These are phyloP conservation scores for Drosophila fulvimacula DNA, from an alignment of 2,888 invertebrate genomes.

Conservation along the genomic window DNA sequence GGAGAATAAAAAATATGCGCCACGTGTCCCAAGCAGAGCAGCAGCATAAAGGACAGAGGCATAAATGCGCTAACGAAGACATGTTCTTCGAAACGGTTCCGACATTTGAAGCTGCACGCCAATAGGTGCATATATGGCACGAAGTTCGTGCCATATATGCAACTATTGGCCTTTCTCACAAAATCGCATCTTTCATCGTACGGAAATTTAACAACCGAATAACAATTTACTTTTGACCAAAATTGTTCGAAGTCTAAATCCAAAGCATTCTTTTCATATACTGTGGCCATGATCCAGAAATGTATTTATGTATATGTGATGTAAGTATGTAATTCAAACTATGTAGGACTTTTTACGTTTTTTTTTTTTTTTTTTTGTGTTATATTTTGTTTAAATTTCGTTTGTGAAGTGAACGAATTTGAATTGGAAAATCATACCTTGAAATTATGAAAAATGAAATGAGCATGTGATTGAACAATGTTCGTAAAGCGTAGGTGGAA, in stretches of 20 bases:
- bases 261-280: not conserved
- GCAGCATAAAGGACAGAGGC: conserved; percentile 10
- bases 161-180: conserved; percentile 32
- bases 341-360: not conserved
- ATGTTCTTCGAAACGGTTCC: conserved; percentile 34
- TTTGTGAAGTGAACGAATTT: not conserved
- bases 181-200: conserved; percentile 37
- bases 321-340: not conserved
- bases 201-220: conserved; percentile 24
- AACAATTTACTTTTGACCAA: conserved; percentile 45
- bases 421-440: not conserved
- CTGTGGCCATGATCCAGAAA: not conserved
- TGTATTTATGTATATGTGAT: not conserved
- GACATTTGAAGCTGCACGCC: conserved; percentile 29
- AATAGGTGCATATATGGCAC: conserved; percentile 46
- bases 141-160: conserved; percentile 29
- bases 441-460: not conserved
- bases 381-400: not conserved
- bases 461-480: not conserved
- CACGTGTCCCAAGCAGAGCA: conserved; percentile 30
- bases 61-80: conserved; percentile 19
- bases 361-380: not conserved
- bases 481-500: not conserved
- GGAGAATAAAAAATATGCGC: conserved; percentile 38
- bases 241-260: conserved; percentile 37